phyloP scores from a whole-genome alignment of 2,888 invertebrate species.

The Cryptocephalus moraei region DNA sequence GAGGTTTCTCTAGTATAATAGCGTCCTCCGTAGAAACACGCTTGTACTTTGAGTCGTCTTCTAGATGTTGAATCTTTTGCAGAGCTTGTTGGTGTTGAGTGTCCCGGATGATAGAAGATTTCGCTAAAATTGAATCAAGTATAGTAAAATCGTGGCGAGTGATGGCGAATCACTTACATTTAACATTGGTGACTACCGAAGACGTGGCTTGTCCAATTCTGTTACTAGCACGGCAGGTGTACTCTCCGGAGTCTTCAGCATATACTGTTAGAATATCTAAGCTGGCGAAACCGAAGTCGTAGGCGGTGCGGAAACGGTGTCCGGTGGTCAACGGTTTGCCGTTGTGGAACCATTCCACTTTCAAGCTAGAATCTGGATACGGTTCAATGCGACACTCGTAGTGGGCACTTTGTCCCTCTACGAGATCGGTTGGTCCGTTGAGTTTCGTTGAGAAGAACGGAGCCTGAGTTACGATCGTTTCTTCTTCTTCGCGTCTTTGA shows the following conservation, averaged over 20 bases:
- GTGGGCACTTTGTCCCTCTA: constrained; percentile 84
- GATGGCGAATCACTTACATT: constrained; percentile 49
- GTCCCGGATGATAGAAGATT: constrained; percentile 75
- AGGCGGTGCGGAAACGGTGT: constrained; percentile 86
- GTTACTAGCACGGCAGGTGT: constrained; percentile 80
- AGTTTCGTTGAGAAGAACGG: constrained; percentile 79
- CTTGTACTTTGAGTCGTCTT: constrained; percentile 70
- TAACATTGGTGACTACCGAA: constrained; percentile 69
- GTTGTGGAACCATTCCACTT: constrained; percentile 91
- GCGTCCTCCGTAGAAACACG: constrained; percentile 63
- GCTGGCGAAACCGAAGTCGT: constrained; percentile 95
- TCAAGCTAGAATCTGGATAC: constrained; percentile 78
- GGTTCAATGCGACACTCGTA: constrained; percentile 91
- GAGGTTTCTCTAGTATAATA: constrained; percentile 72
- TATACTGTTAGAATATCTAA: constrained; percentile 90
- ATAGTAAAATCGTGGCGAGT: too few species aligned
- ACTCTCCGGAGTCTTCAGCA: constrained; percentile 89
- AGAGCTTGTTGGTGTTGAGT: constrained; percentile 89
- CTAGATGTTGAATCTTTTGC: constrained; percentile 85
- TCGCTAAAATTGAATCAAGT: constrained; percentile 44
- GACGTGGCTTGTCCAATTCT: constrained; percentile 75
- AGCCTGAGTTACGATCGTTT: constrained; percentile 67
- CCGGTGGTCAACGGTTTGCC: constrained; percentile 80
- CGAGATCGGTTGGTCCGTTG: constrained; percentile 73
- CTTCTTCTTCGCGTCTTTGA: constrained; percentile 72